Base-by-base conservation (phyloP, 2,888 invertebrate species). In the Cotesia congregata region DNA sequence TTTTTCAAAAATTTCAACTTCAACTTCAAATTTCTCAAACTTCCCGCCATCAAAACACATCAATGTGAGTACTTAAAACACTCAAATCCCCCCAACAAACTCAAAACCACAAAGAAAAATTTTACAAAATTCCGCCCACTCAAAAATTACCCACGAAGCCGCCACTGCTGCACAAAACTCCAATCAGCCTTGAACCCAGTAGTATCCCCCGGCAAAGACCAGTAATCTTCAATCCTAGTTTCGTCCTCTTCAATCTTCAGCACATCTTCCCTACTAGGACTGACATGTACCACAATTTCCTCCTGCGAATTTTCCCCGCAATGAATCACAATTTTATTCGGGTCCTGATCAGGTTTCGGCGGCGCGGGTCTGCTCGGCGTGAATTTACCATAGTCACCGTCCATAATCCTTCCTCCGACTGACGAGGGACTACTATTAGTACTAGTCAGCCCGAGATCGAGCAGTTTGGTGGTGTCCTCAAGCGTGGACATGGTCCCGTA, bases 151-250 rank as follows among this genome's bases (percentile, higher is more conserved):
- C 93, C 92, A 90, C 93, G 92, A 60, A 89, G 83, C 85, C 94
- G 91, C 94, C 94, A 94, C 85, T 93, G 93, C 88, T 94, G 94
- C 70, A 94, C 94, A 87, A 94, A 94, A 86, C 94, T 94, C 94
- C 94, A 94, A 87, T 94, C 94, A 80, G 93, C 93, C 80, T 92
- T 90, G 84, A 91, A 88, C 39, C 88, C 91, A 79, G 89, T 90
- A 77, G 88, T 89, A 82, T 91, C 90, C 78, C 90, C 90, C 78
- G 90, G 89, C 85, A 88, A 84, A 67, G 88, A 88, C 87, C 88
- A 87, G 82, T 88, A 87, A 77, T 89, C 89, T 78, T 88, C 88
- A 71, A 85, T 79, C 50, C 82, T 80, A 72, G 85, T 86, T 82
- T 88, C 88, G 81, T 91, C 83, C 90, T 89, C 85, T 77, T 89